Evolutionary conservation across 1,140 invertebrate genomes (phyloP).

Genomic region (Drosophila kepulauana): DNA sequence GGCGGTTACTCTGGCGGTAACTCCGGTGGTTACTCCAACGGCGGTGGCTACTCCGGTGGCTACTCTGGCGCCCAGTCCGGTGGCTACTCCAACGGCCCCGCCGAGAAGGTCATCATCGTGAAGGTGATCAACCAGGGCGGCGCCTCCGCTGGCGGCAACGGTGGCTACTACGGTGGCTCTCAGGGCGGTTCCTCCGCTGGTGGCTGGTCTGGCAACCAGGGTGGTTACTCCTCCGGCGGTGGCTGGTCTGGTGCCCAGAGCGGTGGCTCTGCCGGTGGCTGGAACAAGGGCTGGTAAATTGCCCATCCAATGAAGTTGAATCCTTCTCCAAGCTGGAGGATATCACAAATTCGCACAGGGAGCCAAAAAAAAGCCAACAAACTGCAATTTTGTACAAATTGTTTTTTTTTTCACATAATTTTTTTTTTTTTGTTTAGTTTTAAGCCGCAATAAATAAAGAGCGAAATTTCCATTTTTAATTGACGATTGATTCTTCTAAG

Average conservation of each 20-base stretch:
- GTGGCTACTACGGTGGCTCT: slow-evolving; percentile 29
- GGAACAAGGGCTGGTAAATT: slow-evolving; percentile 73
- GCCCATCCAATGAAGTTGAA: background rate
- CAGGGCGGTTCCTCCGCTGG: slow-evolving; percentile 45
- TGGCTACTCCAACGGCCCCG: slow-evolving; percentile 36
- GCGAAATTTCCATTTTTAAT: slow-evolving; percentile 59
- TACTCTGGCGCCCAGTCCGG: slow-evolving; percentile 24
- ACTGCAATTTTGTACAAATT: slow-evolving; percentile 41
- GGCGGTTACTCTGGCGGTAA: slow-evolving; percentile 46
- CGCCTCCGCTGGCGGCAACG: slow-evolving; percentile 12
- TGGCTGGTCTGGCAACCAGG: slow-evolving; percentile 38
- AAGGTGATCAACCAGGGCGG: slow-evolving; percentile 57
- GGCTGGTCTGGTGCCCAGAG: slow-evolving; percentile 41
- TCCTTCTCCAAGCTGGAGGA: background rate
- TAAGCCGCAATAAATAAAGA: slow-evolving; percentile 54
- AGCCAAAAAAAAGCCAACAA: slow-evolving; percentile 56
- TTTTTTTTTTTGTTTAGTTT: slow-evolving; percentile 56
- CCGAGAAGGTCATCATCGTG: slow-evolving; percentile 67
- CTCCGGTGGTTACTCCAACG: slow-evolving; percentile 29
- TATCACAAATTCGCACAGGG: slow-evolving; percentile 53
- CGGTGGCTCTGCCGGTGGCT: slow-evolving; percentile 45
- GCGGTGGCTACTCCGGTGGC: slow-evolving; percentile 48
- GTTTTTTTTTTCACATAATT: slow-evolving; percentile 31
- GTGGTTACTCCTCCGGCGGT: slow-evolving; percentile 40
- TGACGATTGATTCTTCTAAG: background rate